Base-by-base conservation (phyloP, 2,888 invertebrate genomes). In the Isotomurus palustris region DNA sequence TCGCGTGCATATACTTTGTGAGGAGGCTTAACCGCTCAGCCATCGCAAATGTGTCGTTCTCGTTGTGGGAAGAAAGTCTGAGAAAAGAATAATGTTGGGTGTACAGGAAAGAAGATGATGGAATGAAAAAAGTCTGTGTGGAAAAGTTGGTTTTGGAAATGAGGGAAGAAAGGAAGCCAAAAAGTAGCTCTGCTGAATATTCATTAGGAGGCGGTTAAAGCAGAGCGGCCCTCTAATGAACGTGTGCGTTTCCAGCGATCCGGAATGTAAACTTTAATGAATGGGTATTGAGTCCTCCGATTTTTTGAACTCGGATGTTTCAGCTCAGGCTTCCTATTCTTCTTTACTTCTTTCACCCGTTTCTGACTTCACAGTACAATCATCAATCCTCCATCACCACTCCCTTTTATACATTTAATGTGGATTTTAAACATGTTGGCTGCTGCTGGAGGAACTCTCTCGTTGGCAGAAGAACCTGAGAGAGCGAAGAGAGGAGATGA, bases 201-300 rank as follows among this genome's bases (percentile, higher is more conserved):
- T 60, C 60, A 60, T 60, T 27, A 56, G 56, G 48, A 56, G 56
- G 59, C 49, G 60, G 56, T 45, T 50, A 60, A 53, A 45, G 28
- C 19, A 25, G 49, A 32, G 40, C 41, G 41, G 53, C 43, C 56
- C 55, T 52, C 60, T 60, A 60, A 60, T 60, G 60, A 60, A 60
- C 56, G 60, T 56, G 55, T 60, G 56, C 60, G 38, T 60, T 56
- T 56, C 60, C 60, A 60, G 17, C 60, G 44, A 60, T 60, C 60
- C 60, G 60, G 56, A 60, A 60, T 56, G 49, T 60, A 53, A 60
- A 60, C 55, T 59, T 59, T 55, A 59, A 59, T 59, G 59, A 59
- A 59, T 45, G 59, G 55, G 53, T 54, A 38, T 38, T 38, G 38
- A 38, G 38, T 38, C 38, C 19, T 14, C 6, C 17, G 14, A 38